Conservation (phyloP, 2,797 vertebrate genomes). For the Melanotaenia nigrans region DNA sequence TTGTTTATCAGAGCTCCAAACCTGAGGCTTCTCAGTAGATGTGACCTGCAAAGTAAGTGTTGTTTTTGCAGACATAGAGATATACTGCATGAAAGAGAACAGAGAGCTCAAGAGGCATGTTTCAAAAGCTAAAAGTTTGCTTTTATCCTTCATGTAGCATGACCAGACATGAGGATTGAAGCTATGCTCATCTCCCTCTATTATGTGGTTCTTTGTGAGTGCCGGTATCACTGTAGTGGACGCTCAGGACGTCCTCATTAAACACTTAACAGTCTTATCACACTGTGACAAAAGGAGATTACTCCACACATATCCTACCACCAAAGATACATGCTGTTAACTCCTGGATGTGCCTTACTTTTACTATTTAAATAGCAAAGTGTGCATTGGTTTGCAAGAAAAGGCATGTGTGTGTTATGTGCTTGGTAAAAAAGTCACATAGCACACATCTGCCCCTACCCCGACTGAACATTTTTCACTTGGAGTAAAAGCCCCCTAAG, state of each 20-base stretch:
- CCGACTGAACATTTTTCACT: constrained; percentile 51
- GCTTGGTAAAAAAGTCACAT: constrained; percentile 67
- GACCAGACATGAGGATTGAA: constrained; percentile 19
- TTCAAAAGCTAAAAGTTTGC: constrained; percentile 16
- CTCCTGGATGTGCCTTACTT: constrained; percentile 51
- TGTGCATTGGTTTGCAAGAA: constrained; percentile 32
- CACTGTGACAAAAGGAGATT: constrained; percentile 62
- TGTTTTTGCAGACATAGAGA: constrained; percentile 45
- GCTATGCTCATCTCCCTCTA: constrained; percentile 35
- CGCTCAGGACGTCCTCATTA: constrained; percentile 46
- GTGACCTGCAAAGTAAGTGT: constrained; percentile 63
- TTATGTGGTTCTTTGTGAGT: constrained; percentile 49
- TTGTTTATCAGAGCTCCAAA: constrained; percentile 75
- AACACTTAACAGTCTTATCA: constrained; percentile 77
- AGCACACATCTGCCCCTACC: constrained; percentile 63
- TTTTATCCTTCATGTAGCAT: constrained; percentile 12
- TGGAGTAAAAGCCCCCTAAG: constrained; percentile 33
- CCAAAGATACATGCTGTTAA: constrained; percentile 62
- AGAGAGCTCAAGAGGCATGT: background rate
- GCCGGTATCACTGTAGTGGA: constrained; percentile 53
- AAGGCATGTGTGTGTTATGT: constrained; percentile 18
- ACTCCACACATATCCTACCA: constrained; percentile 64
- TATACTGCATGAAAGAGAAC: constrained; percentile 9
- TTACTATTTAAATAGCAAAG: constrained; percentile 28
- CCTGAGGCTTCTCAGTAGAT: constrained; percentile 50